Evolutionary conservation across 2,797 vertebrate genomes (phyloP).

Genomic region (Trachops cirrhosus): DNA sequence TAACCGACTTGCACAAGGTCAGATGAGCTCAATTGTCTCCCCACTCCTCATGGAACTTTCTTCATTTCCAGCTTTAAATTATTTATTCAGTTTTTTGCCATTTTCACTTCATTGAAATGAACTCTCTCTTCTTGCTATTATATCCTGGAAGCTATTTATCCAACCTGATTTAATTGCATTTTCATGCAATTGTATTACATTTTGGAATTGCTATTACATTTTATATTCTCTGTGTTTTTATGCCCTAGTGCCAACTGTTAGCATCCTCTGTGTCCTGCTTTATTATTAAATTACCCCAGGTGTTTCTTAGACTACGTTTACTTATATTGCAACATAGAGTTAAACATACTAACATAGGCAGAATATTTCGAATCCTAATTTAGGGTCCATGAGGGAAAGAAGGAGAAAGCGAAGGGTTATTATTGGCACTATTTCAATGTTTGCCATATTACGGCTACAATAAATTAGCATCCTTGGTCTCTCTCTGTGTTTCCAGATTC

Average conservation of each 20-base stretch:
- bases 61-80: constrained; percentile 77
- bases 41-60: constrained; percentile 67
- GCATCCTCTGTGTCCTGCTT: constrained; percentile 63
- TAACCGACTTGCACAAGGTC: constrained; percentile 69
- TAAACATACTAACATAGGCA: constrained; percentile 60
- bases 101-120: constrained; percentile 78
- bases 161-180: constrained; percentile 78
- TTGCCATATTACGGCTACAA: neutral
- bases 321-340: constrained; percentile 46
- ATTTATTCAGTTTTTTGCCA: constrained; percentile 69
- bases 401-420: constrained; percentile 9
- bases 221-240: constrained; percentile 73
- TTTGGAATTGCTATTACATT: constrained; percentile 74
- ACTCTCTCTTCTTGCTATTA: constrained; percentile 73
- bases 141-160: constrained; percentile 78
- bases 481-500: neutral
- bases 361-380: constrained; percentile 24
- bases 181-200: constrained; percentile 72
- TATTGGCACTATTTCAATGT: neutral
- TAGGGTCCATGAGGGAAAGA: neutral
- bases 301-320: constrained; percentile 59
- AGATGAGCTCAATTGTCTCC: constrained; percentile 74
- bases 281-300: constrained; percentile 68
- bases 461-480: neutral
- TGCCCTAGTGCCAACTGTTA: constrained; percentile 68